Base-by-base conservation (phyloP, 2,113 vertebrate species). In the Machaerirhynchus nigripectus region DNA sequence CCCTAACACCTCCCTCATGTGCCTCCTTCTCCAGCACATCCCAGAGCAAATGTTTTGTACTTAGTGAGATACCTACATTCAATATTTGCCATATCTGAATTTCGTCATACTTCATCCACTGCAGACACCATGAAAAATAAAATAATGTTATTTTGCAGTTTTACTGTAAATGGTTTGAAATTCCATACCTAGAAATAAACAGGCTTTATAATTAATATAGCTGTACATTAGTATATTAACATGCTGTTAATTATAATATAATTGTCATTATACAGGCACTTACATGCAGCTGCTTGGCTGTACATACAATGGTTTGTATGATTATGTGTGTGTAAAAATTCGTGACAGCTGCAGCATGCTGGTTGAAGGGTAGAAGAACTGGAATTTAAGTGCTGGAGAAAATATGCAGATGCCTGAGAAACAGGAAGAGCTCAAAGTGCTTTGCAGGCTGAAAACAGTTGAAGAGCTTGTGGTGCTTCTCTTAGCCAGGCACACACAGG, bases 1-100 rank as follows among this genome's bases (percentile, higher is more conserved):
- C 35, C 59, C 59, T 55, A 2, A 26, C 11, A 13, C 0, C 12
- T 16, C 55, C 60, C 19, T 21, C 11, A 0, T 4, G 18, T 15
- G 21, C 33, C 69, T 61, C 71, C n/a, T 55, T 20, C 30, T 27
- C 44, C 59, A 65, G 42, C n/a, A 17, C 26, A 14, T 16, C 33
- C 27, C 55, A 52, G n/a, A 46, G 26, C 42, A 60, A 4, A 9
- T 2, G 13, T 13, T 61, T 50, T 31, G 16, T 13, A 3, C 50
- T 35, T 21, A 5, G 2, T 20, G 8, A 40, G 39, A 20, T 4
- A 5, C 3, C 27, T 30, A 1, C 0, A 0, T 49, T 37, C 35
- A 47, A 3, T 83, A 24, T 19, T 67, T 47, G 15, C 4, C 31
- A 1, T 21, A 7, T 28, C 69, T 68, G 35, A 50, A 37, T 60